Evolutionary conservation across 1,140 invertebrate species (phyloP), one percentile per base, ranked within the genome.

Genomic region (Lepidurus apus): DNA sequence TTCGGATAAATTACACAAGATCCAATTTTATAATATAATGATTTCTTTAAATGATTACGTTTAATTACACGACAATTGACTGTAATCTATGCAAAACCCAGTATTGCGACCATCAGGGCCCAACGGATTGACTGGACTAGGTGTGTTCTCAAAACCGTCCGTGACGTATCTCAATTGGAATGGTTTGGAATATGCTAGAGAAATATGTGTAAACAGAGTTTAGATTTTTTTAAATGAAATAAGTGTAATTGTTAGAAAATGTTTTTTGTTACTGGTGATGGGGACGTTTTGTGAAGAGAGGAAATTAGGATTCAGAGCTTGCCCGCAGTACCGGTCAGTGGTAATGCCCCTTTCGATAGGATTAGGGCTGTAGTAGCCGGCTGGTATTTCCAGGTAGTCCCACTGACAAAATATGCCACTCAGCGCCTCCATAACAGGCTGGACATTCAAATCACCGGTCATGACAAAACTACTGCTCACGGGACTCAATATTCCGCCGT

Each of bases 381-480:
- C 53, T 17, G 53, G 53, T 65, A 65, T 65, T 65, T 65, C 53
- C 53, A 65, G 53, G 53, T 65, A 65, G 53, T 65, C 53, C 53
- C 53, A 65, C 21, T 65, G 53, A 17, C 53, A 65, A 65, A 65
- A 65, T 65, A 65, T 65, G 53, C 53, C 53, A 65, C 53, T 65
- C 53, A 65, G 53, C 17, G 53, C 53, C 21, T 65, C 53, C 53
- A 65, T 65, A 65, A 65, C 53, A 65, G 53, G 53, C 53, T 13
- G 53, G 7, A 65, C 21, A 65, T 65, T 65, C 53, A 65, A 65
- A 65, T 65, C 53, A 21, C 53, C 53, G 6, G 53, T 65, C 53
- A 65, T 65, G 53, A 65, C 53, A 65, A 65, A 65, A 65, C 53
- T 65, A 21, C 53, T 65, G 53, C 53, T 65, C 53, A 65, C n/a